Evolutionary conservation across 2,797 vertebrate genomes (phyloP), one percentile per base, ranked within the genome.

Genomic region (Botia kubotai): DNA sequence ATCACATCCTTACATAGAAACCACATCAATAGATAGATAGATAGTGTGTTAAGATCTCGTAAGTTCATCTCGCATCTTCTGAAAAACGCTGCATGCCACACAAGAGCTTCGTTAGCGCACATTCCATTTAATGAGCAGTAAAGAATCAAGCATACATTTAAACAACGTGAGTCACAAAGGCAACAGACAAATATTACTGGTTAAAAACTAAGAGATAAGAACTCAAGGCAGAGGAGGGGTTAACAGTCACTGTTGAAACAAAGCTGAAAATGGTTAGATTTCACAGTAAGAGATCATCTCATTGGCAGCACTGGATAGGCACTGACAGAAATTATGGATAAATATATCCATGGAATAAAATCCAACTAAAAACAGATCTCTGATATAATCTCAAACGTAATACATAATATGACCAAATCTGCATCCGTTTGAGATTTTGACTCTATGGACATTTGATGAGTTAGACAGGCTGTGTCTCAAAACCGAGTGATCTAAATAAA

Each of bases 221-320:
- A 84, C 29, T 21, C 48, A 80, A 26, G 50, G 23, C 23, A 29
- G 26, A 77, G 89, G 90, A 39, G 46, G 11, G 82, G 86, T 87
- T 80, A 68, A 66, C 72, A 72, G 80, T 83, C 82, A 80, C 84
- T 75, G 77, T 21, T 66, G 57, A 76, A 72, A 72, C 69, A 81
- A 79, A 1, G 19, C 12, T 72, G 39, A 72, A 79, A 62, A 63
- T 77, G 70, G 73, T 90, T 87, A 92, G 87, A 60, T n/a, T 21
- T 82, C 48, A 76, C 75, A 86, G 74, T 72, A 53, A 55, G 86
- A 82, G 46, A 0, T 66, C 77, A 65, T 58, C 83, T 87, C 86
- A 83, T 13, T 84, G 85, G 74, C 78, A 88, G 86, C 84, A 92
- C 89, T 90, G 89, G 92, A 92, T 88, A 69, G 78, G 87, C 2